Percentiles rank a stretch among this genome's conserved stretches.
These are phyloP conservation scores for Trachymyrmex septentrionalis DNA, from an alignment of 1,140 invertebrate genomes.

Conservation along the genomic window DNA sequence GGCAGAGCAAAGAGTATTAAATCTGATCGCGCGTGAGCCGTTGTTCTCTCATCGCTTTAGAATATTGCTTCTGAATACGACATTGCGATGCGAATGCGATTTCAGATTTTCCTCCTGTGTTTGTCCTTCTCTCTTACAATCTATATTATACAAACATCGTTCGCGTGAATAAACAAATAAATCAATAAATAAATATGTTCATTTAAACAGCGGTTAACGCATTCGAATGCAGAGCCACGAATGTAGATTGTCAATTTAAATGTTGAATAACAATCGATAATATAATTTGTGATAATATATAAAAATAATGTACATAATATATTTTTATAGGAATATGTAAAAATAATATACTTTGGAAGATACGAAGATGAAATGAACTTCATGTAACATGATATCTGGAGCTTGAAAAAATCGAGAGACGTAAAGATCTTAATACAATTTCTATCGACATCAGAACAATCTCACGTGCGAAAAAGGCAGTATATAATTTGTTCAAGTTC, in stretches of 20 bases:
- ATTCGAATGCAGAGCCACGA: not conserved
- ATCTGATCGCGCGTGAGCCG: not conserved
- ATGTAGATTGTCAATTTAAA: constrained; percentile 26
- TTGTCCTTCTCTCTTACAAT: not conserved
- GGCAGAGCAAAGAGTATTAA: constrained; percentile 10
- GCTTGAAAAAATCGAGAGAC: not conserved
- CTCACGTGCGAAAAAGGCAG: constrained; percentile 53
- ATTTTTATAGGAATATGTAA: constrained; percentile 20
- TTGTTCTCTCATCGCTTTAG: constrained; percentile 26
- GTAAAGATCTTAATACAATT: not conserved
- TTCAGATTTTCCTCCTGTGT: constrained; percentile 13
- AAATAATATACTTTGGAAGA: constrained; percentile 21
- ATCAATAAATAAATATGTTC: not conserved
- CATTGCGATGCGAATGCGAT: not conserved
- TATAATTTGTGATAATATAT: constrained; percentile 35
- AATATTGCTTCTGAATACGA: constrained; percentile 55
- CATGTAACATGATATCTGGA: not conserved
- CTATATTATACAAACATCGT: constrained; percentile 42
- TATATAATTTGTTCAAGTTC: constrained; percentile 42
- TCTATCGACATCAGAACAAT: constrained; percentile 39
- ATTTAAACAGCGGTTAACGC: not conserved
- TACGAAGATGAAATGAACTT: constrained; percentile 30
- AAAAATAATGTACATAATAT: constrained; percentile 26
- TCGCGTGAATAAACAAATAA: not conserved
- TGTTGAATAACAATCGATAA: constrained; percentile 9